Base-by-base conservation (phyloP, 2,888 invertebrate genomes). In the Pseudoips prasinana region DNA sequence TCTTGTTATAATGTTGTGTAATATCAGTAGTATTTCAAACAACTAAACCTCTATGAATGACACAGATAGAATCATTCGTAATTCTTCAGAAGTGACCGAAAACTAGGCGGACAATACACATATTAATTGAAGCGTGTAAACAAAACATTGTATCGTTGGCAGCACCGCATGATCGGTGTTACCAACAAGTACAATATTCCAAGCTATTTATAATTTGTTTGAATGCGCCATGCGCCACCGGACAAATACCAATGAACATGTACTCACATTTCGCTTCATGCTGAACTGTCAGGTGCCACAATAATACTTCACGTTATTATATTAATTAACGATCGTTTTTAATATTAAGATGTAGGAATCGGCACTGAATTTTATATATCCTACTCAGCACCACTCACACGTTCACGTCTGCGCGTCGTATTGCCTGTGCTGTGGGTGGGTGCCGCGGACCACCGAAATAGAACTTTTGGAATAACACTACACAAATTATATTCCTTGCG, bases 201-300 rank as follows among this genome's bases (percentile, higher is more conserved):
- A 36, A 46, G 45, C 58, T 64, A 71, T 65, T 66, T 66, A 61
- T 65, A 66, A 53, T 41, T 29, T 46, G 47, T 41, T 39, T 37
- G 53, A 33, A 41, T 52, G 52, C 49, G 46, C 25, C 39, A 36
- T 33, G 14, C 25, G 52, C 30, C 32, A 28, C 25, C 29, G 42
- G 25, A 39, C 41, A 35, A 46, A 50, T 33, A 44, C 30, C 48
- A 47, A 47, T 39, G 40, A 33, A 33, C 42, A 33, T 54, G 59
- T 84, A 88, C 87, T 87, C 67, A 88, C 87, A 61, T 88, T 88
- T 69, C 87, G 77, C 73, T 88, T 88, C 87, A 88, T 87, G 61
- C 64, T 68, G 65, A 64, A 53, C 53, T 61, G 58, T 64, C 71
- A 54, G n/a, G n/a, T n/a, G n/a, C n/a, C 57, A 45, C 42, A 51